Evolutionary conservation across 2,888 invertebrate species (phyloP), one percentile per base, ranked within the genome.

Genomic region (Chrysopilus asiliformis): DNA sequence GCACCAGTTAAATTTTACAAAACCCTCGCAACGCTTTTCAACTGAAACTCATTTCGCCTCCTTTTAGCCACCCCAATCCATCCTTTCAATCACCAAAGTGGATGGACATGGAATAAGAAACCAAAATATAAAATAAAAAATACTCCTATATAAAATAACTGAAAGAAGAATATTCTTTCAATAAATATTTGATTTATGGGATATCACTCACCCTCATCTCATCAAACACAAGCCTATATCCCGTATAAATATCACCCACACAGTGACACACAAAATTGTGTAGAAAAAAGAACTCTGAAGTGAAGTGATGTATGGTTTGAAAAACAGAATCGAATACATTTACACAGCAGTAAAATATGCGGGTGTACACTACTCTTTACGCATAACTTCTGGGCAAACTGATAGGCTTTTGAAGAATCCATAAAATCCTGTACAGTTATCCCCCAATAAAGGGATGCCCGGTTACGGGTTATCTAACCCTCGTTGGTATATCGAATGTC

Each of bases 111-210:
- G n/a, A n/a, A n/a, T n/a, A 22, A 22, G 22, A 22, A 22, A 22
- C 10, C 22, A 22, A 10, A 22, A 22, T 22, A 8, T 22, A 22
- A 22, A 22, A 22, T 7, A 22, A 10, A 22, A 22, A 10, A 8
- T 22, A 22, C 10, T 8, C 10, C 10, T n/a, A n/a, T n/a, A n/a
- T n/a, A n/a, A n/a, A n/a, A n/a, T n/a, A n/a, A n/a, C n/a, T n/a
- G n/a, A 29, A 30, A 29, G 29, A 22, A 36, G 31, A 36, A 37
- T 37, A 37, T 38, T 32, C 39, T 42, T 42, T 42, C 39, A 42
- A 42, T 42, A 42, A 42, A 42, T 42, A 42, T 42, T 42, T 42
- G 42, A 42, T 42, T 42, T 42, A 42, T 42, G 39, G 42, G 37
- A 39, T 42, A 42, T 42, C 42, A 42, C 39, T 39, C 42, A 42